Conservation (phyloP, 1,140 invertebrate genomes). For the Lasioglossum albipes region DNA sequence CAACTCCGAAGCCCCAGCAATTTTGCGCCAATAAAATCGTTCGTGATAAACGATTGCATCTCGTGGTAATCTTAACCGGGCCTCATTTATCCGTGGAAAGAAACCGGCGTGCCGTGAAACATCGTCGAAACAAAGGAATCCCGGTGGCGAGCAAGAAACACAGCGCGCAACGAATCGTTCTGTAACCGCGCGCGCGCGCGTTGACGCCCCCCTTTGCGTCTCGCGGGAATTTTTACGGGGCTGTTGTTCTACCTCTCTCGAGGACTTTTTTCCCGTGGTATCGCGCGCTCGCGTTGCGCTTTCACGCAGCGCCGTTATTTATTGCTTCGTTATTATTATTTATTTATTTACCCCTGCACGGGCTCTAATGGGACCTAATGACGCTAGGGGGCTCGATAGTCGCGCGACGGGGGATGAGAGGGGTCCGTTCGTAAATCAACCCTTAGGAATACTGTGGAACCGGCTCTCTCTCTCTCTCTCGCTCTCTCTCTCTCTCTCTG, state of each 20-base stretch:
- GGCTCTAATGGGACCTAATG: slow-evolving; percentile 56
- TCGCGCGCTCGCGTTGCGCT: neutral
- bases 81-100: neutral
- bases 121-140: slow-evolving; percentile 15
- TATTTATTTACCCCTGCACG: slow-evolving; percentile 54
- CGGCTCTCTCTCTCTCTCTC: too few species aligned
- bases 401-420: neutral
- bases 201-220: too few species aligned
- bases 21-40: slow-evolving; percentile 35
- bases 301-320: slow-evolving; percentile 46
- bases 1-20: neutral
- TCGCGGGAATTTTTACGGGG: neutral
- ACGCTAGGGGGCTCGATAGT: slow-evolving; percentile 7
- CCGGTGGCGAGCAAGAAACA: neutral
- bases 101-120: neutral
- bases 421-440: slow-evolving; percentile 57
- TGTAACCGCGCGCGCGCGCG: neutral
- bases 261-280: too few species aligned
- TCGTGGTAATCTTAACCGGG: slow-evolving; percentile 1
- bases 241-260: too few species aligned
- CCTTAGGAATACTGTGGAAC: slow-evolving; percentile 24
- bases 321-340: slow-evolving; percentile 66
- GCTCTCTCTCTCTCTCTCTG: neutral
- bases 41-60: slow-evolving; percentile 31
- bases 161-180: slow-evolving; percentile 25